These are phyloP conservation scores for Remorina albescens DNA, from an alignment of 2,797 vertebrate species.

Conservation along the genomic window DNA sequence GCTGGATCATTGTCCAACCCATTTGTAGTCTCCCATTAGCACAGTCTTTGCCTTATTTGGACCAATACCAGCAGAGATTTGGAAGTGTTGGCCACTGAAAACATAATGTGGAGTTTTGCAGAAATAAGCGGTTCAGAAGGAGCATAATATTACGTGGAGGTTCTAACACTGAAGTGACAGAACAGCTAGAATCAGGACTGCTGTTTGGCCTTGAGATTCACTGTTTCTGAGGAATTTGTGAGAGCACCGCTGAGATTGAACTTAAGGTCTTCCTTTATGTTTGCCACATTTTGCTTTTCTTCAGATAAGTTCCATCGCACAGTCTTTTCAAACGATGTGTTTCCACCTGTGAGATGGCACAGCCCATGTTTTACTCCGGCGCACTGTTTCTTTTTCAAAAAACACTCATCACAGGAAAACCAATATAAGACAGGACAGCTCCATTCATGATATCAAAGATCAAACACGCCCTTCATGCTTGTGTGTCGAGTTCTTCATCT, in stretches of 20 bases:
- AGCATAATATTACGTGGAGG: background rate
- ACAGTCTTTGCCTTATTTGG: background rate
- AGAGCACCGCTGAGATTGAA: background rate
- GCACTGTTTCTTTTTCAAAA: conserved; percentile 34
- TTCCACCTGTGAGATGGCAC: conserved; percentile 14
- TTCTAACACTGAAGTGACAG: background rate
- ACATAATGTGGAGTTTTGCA: background rate
- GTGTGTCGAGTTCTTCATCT: conserved; percentile 18
- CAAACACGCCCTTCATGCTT: conserved; percentile 46
- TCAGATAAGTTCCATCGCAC: conserved; percentile 12
- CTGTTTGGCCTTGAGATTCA: background rate
- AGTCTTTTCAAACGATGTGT: conserved; percentile 32
- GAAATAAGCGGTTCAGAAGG: background rate
- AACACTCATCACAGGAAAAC: conserved; percentile 59
- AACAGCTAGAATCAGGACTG: background rate
- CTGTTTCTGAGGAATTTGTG: background rate
- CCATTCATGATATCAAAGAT: conserved; percentile 53
- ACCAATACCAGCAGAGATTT: background rate
- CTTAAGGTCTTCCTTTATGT: background rate
- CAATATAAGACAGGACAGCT: conserved; percentile 48
- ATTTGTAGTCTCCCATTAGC: background rate
- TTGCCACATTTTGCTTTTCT: background rate
- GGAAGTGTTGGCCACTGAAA: background rate
- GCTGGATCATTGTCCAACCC: background rate
- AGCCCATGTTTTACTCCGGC: conserved; percentile 20